Percentiles rank a stretch among this genome's conserved stretches.
phyloP scores from a whole-genome alignment of 1,140 invertebrate species.

The Drosophila sproati region DNA sequence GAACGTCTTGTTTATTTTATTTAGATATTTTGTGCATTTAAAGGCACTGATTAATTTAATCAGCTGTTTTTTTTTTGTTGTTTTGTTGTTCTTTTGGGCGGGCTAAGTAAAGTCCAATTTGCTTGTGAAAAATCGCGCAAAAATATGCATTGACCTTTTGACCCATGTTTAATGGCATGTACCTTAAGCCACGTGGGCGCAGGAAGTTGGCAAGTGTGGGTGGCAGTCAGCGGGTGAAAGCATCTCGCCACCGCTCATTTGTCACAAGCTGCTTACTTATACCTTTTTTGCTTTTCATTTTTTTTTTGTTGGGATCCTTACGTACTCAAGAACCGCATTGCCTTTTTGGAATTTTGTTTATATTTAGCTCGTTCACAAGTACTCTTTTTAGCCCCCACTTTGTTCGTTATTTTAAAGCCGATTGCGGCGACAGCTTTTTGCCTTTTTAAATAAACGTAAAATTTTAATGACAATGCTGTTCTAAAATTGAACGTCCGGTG shows the following conservation, averaged over 20 bases:
- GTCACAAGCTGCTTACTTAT: constrained; percentile 61
- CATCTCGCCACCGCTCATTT: constrained; percentile 46
- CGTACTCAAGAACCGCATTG: constrained; percentile 4
- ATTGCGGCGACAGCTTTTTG: constrained; percentile 50
- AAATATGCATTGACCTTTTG: constrained; percentile 33
- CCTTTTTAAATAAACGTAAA: constrained; percentile 74
- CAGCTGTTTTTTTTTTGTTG: constrained; percentile 4
- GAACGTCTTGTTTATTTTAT: background rate
- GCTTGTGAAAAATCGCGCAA: constrained; percentile 12
- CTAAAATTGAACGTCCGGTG: constrained; percentile 63
- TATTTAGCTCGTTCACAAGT: constrained; percentile 59
- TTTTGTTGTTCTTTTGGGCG: constrained; percentile 10
- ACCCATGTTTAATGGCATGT: constrained; percentile 2
- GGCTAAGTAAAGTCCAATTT: background rate
- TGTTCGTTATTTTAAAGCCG: constrained; percentile 48
- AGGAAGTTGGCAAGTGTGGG: background rate
- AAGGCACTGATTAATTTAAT: constrained; percentile 50
- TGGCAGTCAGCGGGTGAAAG: background rate
- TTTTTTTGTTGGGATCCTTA: background rate
- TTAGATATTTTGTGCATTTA: constrained; percentile 14
- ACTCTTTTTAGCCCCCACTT: constrained; percentile 16
- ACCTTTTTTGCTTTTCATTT: constrained; percentile 31
- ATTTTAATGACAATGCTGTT: constrained; percentile 62
- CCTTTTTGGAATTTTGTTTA: constrained; percentile 42
- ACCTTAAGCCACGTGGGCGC: background rate